phyloP scores from a whole-genome alignment of 2,113 vertebrate species.

The Dolichallabes microphthalmus region DNA sequence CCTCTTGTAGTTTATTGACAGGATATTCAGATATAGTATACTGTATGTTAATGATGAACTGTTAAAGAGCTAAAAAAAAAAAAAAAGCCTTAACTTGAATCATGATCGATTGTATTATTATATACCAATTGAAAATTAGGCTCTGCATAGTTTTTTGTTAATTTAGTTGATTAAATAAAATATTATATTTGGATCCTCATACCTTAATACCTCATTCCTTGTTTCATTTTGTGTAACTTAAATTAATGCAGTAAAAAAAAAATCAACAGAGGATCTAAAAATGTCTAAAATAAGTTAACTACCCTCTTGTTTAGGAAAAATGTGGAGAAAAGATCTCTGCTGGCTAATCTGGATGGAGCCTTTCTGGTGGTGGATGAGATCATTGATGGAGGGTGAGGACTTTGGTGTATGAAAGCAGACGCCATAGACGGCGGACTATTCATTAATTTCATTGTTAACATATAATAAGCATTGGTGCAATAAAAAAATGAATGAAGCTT shows the following conservation, averaged over 20 bases:
- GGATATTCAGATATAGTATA: background rate
- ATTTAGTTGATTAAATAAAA: too few relatives aligned
- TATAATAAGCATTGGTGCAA: background rate
- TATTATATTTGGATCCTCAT: background rate
- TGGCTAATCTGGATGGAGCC: conserved; percentile 83
- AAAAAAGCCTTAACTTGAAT: background rate
- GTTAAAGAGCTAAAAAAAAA: background rate
- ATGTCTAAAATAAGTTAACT: background rate
- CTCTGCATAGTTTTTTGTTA: background rate
- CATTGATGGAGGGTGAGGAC: conserved; percentile 80
- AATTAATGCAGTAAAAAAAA: background rate
- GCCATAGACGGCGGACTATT: background rate
- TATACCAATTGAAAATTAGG: background rate
- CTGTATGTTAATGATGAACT: background rate
- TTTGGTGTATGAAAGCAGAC: background rate
- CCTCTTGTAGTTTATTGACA: background rate
- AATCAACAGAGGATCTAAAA: background rate
- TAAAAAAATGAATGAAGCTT: background rate
- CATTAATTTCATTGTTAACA: background rate
- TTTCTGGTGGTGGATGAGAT: conserved; percentile 85
- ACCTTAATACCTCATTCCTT: background rate
- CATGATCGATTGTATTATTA: background rate
- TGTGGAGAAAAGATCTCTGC: conserved; percentile 78
- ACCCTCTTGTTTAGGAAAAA: conserved; percentile 72
- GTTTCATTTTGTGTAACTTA: background rate